Base-by-base conservation (phyloP, 2,113 vertebrate species). In the Prochilodus magdalenae region DNA sequence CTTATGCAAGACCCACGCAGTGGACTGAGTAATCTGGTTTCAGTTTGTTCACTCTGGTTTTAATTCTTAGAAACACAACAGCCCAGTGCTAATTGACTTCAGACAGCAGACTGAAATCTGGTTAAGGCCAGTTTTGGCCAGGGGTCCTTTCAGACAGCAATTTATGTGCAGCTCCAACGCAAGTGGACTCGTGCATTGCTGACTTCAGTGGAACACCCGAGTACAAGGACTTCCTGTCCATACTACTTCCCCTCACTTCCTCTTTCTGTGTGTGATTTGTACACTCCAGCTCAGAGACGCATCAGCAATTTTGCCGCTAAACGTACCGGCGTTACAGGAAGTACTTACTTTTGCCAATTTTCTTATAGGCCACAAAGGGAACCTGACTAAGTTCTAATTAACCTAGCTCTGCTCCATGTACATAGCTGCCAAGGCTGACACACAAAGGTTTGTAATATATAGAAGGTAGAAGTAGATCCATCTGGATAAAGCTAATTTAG, bases 191-290 rank as follows among this genome's bases (percentile, higher is more conserved):
- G 2, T 75, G 22, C 72, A 24, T 36, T 91, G 92, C 92, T 94
- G 93, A 94, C 88, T 85, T 20, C 74, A 11, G 82, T 79, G 89
- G 86, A 92, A 93, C 79, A 73, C 27, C 26, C n/a, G 73, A 0
- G 60, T 24, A 78, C 51, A 66, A 62, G 78, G 60, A 16, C 86
- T 93, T 93, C 92, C 92, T 90, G 86, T 88, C 77, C 86, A 82
- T 30, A 33, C 66, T 65, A 8, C 74, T 73, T 80, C 5, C 33
- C 26, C 79, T 83, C n/a, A 83, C 85, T 90, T 86, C 89, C 88
- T 70, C 76, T 90, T 86, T 88, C 85, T 57, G 82, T 84, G 69
- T n/a, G 20, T 8, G 53, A 7, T 10, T 26, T 4, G 5, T 15
- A 47, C 70, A 66, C n/a, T 44, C 22, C 53, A 57, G 53, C 53